Percentiles rank a stretch among this genome's conserved stretches.
Conservation (phyloP, 2,113 vertebrate species). For the Excalfactoria chinensis region DNA sequence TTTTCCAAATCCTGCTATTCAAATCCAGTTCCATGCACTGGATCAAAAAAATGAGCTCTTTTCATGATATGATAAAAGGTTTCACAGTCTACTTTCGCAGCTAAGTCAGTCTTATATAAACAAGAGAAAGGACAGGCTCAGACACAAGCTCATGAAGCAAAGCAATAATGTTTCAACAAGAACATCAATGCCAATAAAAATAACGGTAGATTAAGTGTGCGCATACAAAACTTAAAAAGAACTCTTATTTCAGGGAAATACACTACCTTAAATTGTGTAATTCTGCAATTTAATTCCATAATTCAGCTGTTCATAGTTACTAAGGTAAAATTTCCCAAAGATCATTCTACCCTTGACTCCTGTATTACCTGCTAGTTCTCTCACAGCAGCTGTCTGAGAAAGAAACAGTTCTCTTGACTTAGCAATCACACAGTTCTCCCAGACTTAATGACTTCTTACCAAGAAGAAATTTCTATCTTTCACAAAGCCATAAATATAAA, state of each 20-base stretch:
- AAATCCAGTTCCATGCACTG: not conserved
- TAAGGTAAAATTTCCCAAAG: not conserved
- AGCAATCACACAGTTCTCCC: not conserved
- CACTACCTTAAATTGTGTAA: not conserved
- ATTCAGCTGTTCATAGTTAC: not conserved
- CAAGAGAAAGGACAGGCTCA: not conserved
- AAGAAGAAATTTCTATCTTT: not conserved
- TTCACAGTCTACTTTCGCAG: not conserved
- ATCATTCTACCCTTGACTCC: not conserved
- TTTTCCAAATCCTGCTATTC: not conserved
- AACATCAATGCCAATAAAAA: not conserved
- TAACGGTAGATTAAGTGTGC: not conserved
- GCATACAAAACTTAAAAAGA: not conserved
- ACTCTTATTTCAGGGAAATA: not conserved
- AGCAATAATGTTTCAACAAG: not conserved
- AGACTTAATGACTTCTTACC: not conserved
- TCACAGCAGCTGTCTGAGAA: not conserved
- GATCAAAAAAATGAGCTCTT: not conserved
- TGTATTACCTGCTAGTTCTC: not conserved
- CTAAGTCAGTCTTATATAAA: not conserved
- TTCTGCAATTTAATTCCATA: too few species aligned
- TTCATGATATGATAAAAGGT: not conserved
- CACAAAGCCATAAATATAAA: not conserved
- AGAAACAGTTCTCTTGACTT: accelerated
- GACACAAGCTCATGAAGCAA: not conserved